Evolutionary conservation across 2,888 invertebrate species (phyloP).

Genomic region (Eupithecia exiguata): DNA sequence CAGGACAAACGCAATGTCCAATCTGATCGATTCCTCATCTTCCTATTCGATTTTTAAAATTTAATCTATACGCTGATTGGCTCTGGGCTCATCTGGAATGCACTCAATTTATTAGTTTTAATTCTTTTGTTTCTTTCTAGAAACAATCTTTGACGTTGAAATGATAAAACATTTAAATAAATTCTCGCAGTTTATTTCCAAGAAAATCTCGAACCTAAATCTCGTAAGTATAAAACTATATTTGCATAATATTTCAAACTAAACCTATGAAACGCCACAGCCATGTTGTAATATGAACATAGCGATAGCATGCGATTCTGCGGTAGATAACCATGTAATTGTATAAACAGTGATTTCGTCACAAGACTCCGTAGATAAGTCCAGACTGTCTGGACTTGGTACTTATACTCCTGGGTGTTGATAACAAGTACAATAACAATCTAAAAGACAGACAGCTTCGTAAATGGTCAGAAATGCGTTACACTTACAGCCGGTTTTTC

Average conservation of each 20-base stretch:
- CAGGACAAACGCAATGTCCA: conserved; percentile 62
- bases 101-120: background rate
- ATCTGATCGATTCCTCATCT: conserved; percentile 39
- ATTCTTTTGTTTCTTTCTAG: background rate
- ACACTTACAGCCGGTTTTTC: too few species aligned
- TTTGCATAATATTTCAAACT: background rate
- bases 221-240: background rate
- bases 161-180: background rate
- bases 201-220: background rate
- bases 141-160: background rate
- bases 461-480: too few species aligned
- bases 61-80: background rate
- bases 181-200: background rate
- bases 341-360: conserved; percentile 31
- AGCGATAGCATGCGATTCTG: conserved; percentile 20
- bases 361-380: background rate
- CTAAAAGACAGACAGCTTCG: too few species aligned
- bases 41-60: conserved; percentile 20
- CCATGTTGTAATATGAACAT: conserved; percentile 29
- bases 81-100: background rate
- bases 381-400: background rate
- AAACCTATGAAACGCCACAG: conserved; percentile 4
- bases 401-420: background rate
- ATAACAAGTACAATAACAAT: background rate
- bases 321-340: conserved; percentile 31